Evolutionary conservation across 1,140 invertebrate genomes (phyloP).

Genomic region (Heliothis subflexa): DNA sequence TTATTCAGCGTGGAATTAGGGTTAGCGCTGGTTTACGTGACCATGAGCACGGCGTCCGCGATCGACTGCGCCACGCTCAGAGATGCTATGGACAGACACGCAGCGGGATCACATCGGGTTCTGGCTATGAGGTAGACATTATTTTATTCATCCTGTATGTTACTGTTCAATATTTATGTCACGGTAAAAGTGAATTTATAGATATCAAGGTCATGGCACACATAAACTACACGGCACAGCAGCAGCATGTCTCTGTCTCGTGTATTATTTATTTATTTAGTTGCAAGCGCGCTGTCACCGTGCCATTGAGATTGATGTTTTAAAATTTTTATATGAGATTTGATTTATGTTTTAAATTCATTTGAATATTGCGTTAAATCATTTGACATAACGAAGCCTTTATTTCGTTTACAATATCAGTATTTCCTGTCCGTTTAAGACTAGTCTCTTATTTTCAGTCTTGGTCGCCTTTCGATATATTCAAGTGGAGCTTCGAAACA

Average conservation of each 20-base stretch:
- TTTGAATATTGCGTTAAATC: no score
- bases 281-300: no score
- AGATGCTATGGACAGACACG: conserved; percentile 70
- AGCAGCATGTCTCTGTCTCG: no score
- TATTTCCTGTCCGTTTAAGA: no score
- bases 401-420: no score
- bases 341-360: no score
- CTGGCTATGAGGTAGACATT: conserved; percentile 63
- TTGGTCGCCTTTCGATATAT: conserved; percentile 62
- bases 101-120: conserved; percentile 48
- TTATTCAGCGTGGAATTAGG: conserved; percentile 65
- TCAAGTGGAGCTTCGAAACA: conserved; percentile 61
- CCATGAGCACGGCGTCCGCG: conserved; percentile 59
- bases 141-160: background rate
- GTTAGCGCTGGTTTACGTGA: conserved; percentile 64
- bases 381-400: no score
- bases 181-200: background rate
- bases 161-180: background rate
- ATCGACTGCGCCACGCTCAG: conserved; percentile 61
- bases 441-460: conserved; percentile 52
- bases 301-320: no score
- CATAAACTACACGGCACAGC: no score
- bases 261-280: no score
- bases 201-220: background rate
- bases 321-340: conserved; percentile 3